Conservation (phyloP, 2,797 vertebrate genomes). For the Gambelia wislizenii region DNA sequence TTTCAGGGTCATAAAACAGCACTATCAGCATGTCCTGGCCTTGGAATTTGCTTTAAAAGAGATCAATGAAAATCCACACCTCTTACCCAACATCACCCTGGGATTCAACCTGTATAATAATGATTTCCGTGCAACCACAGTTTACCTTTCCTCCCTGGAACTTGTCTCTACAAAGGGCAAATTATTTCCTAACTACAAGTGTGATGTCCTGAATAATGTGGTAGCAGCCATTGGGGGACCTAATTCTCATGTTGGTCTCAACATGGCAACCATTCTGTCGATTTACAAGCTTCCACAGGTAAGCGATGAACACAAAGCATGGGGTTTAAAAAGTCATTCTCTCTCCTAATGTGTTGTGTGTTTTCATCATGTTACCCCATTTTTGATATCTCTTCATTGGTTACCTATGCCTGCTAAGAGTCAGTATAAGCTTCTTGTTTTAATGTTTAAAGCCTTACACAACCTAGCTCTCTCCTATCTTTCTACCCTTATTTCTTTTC, state of each 20-base stretch:
- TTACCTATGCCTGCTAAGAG: no score
- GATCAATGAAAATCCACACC: background rate
- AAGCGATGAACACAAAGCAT: background rate
- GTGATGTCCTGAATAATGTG: background rate
- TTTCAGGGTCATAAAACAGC: background rate
- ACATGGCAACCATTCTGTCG: background rate
- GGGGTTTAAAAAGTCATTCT: background rate
- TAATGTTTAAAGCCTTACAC: no score
- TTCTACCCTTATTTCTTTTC: no score
- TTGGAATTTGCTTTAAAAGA: slow-evolving; percentile 22
- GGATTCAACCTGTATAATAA: slow-evolving; percentile 13
- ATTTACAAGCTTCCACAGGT: slow-evolving; percentile 21
- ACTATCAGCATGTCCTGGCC: slow-evolving; percentile 17
- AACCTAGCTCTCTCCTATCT: no score
- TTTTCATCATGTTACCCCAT: background rate
- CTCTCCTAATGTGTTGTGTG: background rate
- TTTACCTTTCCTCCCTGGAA: slow-evolving; percentile 12
- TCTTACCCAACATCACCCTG: slow-evolving; percentile 13
- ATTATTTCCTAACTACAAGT: slow-evolving; percentile 16
- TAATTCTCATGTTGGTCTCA: background rate
- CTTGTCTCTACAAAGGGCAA: slow-evolving; percentile 15
- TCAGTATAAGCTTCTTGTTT: no score
- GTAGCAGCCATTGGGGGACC: slow-evolving; percentile 4
- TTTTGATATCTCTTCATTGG: no score
- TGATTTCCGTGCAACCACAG: background rate